phyloP scores from a whole-genome alignment of 2,797 vertebrate species.

The Sebastolobus alascanus region DNA sequence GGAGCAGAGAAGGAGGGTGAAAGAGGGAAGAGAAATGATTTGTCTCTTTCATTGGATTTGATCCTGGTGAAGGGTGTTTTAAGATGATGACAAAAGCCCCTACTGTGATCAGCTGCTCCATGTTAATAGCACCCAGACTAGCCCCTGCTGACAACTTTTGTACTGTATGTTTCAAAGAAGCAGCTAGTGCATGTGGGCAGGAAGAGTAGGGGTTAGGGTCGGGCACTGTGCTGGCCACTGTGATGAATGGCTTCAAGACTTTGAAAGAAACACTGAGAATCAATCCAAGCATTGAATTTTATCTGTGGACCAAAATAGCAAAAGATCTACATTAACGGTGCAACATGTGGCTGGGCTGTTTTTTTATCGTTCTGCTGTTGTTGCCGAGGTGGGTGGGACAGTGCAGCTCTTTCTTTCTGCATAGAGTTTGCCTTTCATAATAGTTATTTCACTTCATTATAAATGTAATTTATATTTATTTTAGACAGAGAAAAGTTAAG shows the following conservation, averaged over 20 bases:
- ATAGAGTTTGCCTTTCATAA: too few species aligned
- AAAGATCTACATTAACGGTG: neutral
- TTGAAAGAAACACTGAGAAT: constrained; percentile 1
- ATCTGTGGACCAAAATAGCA: neutral
- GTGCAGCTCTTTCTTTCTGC: too few species aligned
- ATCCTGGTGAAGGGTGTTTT: constrained; percentile 15
- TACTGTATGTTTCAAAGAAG: constrained; percentile 10
- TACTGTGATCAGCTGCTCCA: constrained; percentile 23
- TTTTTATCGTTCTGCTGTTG: neutral
- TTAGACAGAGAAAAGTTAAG: too few species aligned
- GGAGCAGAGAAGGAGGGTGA: constrained; percentile 17
- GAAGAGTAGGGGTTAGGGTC: neutral
- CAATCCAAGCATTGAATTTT: neutral
- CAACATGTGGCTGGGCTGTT: neutral
- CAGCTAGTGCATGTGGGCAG: neutral
- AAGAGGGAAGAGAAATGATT: constrained; percentile 22
- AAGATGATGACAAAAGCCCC: constrained; percentile 14
- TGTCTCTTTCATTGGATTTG: constrained; percentile 13
- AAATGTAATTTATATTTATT: too few species aligned
- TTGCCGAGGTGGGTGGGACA: neutral
- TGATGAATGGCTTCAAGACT: constrained; percentile 2
- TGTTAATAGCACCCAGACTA: neutral
- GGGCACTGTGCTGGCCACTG: neutral
- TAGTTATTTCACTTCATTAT: too few species aligned
- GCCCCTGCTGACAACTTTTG: constrained; percentile 2